Base-by-base conservation (phyloP, 2,113 vertebrate genomes). In the Neopipo cinnamomea region DNA sequence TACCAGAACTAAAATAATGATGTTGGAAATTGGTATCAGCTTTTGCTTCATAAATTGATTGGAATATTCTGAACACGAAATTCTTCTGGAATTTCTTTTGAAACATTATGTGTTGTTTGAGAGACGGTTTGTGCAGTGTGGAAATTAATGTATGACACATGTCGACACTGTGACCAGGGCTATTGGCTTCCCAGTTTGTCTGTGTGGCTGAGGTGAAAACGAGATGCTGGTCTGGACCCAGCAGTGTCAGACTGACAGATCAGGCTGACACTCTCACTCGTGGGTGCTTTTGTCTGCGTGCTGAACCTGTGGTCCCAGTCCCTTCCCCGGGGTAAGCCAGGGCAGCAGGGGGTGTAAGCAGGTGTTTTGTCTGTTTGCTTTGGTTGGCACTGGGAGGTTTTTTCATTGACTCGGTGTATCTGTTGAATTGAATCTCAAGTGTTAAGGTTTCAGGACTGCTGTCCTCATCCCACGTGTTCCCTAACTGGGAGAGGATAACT, bases 391-490 rank as follows among this genome's bases (percentile, higher is more conserved):
- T 41, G 24, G 33, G 15, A 15, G 16, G 24, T 37, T 44, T 61
- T 73, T 46, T 37, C 8, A 7, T 44, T 47, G 30, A 19, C 10
- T 62, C 15, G 3, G 13, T 31, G 16, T 39, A 24, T 85, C 24
- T 46, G 44, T n/a, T 90, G 42, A 25, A 4, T 11, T 31, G 30
- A 24, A 18, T 11, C 6, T 0, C 2, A n/a, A 50, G 31, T 11
- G 27, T 14, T 59, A 55, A 44, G 21, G 11, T 83, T 74, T 71
- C 25, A 42, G 71, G 20, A 23, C 7, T n/a, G 9, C 33, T 7
- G 0, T 44, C 27, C 33, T 76, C 3, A 1, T 30, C 14, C 27
- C 11, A 1, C 0, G 0, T 12, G 1, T 75, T 46, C 46, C 68
- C 31, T 50, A 78, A 24, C 42, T 17, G 12, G 16, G 16, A 33